Percentiles rank a stretch among this genome's conserved stretches.
These are phyloP conservation scores for Hirtodrosophila alboralis DNA, from an alignment of 2,888 invertebrate genomes.

Conservation along the genomic window DNA sequence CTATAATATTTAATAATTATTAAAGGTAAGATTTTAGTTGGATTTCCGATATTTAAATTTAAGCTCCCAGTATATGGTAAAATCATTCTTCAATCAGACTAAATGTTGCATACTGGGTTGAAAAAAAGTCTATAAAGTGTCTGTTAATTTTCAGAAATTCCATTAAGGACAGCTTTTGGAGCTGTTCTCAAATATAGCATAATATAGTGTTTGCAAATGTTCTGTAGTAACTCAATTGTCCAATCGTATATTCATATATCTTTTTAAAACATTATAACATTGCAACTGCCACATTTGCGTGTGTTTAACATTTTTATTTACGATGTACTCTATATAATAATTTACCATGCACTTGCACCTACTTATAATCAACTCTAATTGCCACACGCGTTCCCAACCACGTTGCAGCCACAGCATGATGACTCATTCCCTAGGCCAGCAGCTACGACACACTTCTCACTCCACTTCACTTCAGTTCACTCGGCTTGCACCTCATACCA, in stretches of 20 bases:
- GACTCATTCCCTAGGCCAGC: constrained; percentile 35
- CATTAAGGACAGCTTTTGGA: too few relatives aligned
- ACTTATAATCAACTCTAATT: constrained; percentile 48
- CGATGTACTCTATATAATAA: constrained; percentile 30
- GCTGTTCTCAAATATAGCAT: too few relatives aligned
- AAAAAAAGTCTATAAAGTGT: too few relatives aligned
- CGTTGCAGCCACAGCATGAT: constrained; percentile 41
- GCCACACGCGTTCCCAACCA: constrained; percentile 44
- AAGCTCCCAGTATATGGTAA: too few relatives aligned
- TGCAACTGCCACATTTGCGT: constrained; percentile 2
- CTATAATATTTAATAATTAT: too few relatives aligned
- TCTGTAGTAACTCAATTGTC: too few relatives aligned
- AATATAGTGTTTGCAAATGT: too few relatives aligned
- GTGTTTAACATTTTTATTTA: constrained; percentile 16
- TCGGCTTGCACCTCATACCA: constrained; percentile 20
- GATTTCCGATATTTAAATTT: too few relatives aligned
- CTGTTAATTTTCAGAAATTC: too few relatives aligned
- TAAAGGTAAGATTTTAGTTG: too few relatives aligned
- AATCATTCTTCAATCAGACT: too few relatives aligned
- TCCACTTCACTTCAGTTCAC: constrained; percentile 27
- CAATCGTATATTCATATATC: neutral
- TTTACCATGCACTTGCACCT: constrained; percentile 45
- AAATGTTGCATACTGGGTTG: too few relatives aligned
- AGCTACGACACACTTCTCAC: constrained; percentile 17
- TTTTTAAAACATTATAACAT: neutral